Base-by-base conservation (phyloP, 2,888 invertebrate genomes). In the Nephrotoma appendiculata region DNA sequence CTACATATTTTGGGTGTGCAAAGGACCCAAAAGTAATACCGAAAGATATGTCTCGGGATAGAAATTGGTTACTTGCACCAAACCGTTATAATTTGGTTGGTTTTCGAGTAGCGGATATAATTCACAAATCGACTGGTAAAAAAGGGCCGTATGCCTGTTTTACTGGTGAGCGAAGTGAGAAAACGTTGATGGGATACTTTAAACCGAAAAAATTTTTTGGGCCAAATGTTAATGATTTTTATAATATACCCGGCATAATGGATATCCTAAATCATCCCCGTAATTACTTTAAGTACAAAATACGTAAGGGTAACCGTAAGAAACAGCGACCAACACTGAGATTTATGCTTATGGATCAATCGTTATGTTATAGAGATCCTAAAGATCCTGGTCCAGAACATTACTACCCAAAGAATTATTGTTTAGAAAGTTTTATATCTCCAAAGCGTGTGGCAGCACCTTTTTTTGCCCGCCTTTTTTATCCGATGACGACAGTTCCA, bases 371-470 rank as follows among this genome's bases (percentile, higher is more conserved):
- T 42, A 92, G 91, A 84, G 91, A 92, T 86, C 92, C 93, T 0
- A 88, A 90, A 0, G 92, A 92, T 0, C 94, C 94, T 0, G 93
- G 94, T 0, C 93, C 94, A 0, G 92, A 92, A 0, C 89, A 90
- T 86, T 93, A 93, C 88, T 89, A 87, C 43, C 88, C 89, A 41
- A 41, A 71, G 5, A 87, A 86, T 71, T 86, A 87, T 85, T 83
- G 83, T 71, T 15, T 48, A 12, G 86, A 84, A 15, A 84, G 7
- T 15, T 42, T 42, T n/a, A 84, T 84, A 43, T 41, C 84, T 6
- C 41, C 41, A 9, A 84, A 84, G 5, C n/a, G 7, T n/a, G 12
- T 42, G 1, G 42, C 42, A 41, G 87, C 86, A 84, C 43, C 12
- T 41, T 83, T 43, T 6, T 7, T 48, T 42, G 57, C 87, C 12